These are phyloP conservation scores for Neelides folsomi DNA, from an alignment of 2,888 invertebrate species.

Conservation along the genomic window DNA sequence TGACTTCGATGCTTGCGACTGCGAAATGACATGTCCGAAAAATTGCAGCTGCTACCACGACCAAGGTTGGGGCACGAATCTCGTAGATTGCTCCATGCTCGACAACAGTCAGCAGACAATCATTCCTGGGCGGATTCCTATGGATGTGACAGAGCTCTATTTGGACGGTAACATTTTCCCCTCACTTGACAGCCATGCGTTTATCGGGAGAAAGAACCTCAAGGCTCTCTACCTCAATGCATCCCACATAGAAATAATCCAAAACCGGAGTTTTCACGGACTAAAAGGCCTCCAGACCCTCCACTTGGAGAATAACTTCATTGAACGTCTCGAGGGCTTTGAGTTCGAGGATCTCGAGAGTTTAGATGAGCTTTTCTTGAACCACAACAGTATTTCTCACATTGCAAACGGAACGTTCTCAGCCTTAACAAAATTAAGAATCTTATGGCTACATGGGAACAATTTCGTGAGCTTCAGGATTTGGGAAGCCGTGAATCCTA, in stretches of 20 bases:
- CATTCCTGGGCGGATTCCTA: constrained; percentile 69
- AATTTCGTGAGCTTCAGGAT: constrained; percentile 53
- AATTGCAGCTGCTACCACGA: constrained; percentile 82
- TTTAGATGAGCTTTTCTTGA: constrained; percentile 56
- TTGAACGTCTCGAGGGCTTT: constrained; percentile 57
- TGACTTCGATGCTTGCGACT: constrained; percentile 82
- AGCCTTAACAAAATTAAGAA: constrained; percentile 50
- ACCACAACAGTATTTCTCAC: constrained; percentile 55
- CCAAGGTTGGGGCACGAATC: constrained; percentile 71
- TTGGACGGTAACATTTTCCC: constrained; percentile 70
- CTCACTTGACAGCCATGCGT: constrained; percentile 63
- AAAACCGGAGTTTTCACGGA: constrained; percentile 74
- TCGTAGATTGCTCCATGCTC: constrained; percentile 58
- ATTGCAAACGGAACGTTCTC: constrained; percentile 60
- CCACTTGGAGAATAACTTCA: constrained; percentile 59
- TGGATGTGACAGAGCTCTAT: constrained; percentile 79
- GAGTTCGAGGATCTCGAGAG: constrained; percentile 66
- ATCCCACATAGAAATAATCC: constrained; percentile 62
- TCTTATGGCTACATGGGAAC: constrained; percentile 59
- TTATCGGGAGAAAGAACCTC: constrained; percentile 68
- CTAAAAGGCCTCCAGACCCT: constrained; percentile 59
- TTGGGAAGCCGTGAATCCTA: constrained; percentile 51
- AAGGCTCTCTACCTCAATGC: constrained; percentile 62
- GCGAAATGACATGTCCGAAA: constrained; percentile 78
- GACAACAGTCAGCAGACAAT: constrained; percentile 38